These are phyloP conservation scores for Drosophila ironensis DNA, from an alignment of 1,140 invertebrate genomes.

Conservation along the genomic window DNA sequence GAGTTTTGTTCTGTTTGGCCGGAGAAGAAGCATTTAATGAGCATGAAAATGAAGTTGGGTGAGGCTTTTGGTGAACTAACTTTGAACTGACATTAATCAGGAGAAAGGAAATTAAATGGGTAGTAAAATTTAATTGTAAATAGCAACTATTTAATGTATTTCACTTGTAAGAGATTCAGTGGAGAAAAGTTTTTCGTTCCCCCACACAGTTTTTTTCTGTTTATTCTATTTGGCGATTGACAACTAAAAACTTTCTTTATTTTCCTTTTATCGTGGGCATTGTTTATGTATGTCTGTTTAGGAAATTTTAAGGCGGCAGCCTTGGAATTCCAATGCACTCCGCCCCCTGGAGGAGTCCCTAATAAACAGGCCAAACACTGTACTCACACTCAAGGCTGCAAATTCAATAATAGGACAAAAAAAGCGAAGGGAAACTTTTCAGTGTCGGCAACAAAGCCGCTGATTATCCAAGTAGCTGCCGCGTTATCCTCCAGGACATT, in stretches of 20 bases:
- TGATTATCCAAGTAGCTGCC: conserved; percentile 47
- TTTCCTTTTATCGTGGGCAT: conserved; percentile 32
- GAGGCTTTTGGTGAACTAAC: conserved; percentile 4
- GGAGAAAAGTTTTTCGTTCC: background rate
- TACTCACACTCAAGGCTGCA: conserved; percentile 19
- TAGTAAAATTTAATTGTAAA: too few species aligned
- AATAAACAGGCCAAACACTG: conserved; percentile 49
- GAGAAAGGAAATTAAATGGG: conserved; percentile 12
- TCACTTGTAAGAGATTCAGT: background rate
- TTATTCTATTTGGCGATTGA: conserved; percentile 35
- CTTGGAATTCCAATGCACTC: conserved; percentile 39
- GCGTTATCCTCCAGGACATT: background rate
- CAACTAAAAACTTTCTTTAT: conserved; percentile 32
- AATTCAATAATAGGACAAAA: conserved; percentile 46
- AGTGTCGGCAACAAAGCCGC: conserved; percentile 43
- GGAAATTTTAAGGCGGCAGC: conserved; percentile 1
- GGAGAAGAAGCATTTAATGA: conserved; percentile 65
- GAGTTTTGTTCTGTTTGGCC: conserved; percentile 55
- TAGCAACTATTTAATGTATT: too few species aligned
- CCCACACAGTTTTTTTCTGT: conserved; percentile 3
- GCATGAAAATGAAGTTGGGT: conserved; percentile 59
- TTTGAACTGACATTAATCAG: conserved; percentile 26
- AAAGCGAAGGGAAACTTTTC: conserved; percentile 40
- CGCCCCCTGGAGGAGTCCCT: conserved; percentile 17
- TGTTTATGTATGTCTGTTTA: conserved; percentile 53